Evolutionary conservation across 2,888 invertebrate species (phyloP), one percentile per base, ranked within the genome.

Genomic region (Noctua comes): DNA sequence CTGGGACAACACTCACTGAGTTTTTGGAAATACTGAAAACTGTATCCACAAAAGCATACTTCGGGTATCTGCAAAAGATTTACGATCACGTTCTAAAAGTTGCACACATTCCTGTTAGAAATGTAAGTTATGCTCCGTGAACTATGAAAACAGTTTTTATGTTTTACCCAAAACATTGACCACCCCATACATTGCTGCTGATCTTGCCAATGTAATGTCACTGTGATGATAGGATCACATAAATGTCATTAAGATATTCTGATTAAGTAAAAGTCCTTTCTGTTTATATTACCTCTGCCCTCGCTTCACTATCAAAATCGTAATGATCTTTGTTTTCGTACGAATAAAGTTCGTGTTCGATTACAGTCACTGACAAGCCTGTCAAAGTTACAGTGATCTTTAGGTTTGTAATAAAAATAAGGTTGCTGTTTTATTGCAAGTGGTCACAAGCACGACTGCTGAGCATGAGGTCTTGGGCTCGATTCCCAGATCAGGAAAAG

Each of bases 51-150:
- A 77, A 89, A 43, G 88, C 92, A 2, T 95, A 96, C 48, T 98
- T 97, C 89, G 93, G 94, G n/a, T 98, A 98, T 91, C 93, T 98
- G 71, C 93, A 93, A 54, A 94, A 95, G 70, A 91, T 98, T 79
- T 96, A 97, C 24, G 95, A 97, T 68, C 98, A 98, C 88, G 93
- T 98, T 68, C 97, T 97, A 89, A 91, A 97, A 72, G 97, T 98
- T 16, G 98, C 98, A 1, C 97, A 97, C 91, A 96, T 97, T 43
- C 97, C 98, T 43, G 97, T 98, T 0, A 95, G 98, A 93, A 98
- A 98, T 94, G 98, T 98, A 93, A 96, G 97, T 66, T 10, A 24
- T 0, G 16, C 66, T 43, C n/a, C n/a, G 31, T 66, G 24, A 40
- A 27, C 64, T 27, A 0, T 1, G 1, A 10, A n/a, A 43, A 43